Evolutionary conservation across 2,113 vertebrate genomes (phyloP).

Genomic region (Eulacestoma nigropectus): DNA sequence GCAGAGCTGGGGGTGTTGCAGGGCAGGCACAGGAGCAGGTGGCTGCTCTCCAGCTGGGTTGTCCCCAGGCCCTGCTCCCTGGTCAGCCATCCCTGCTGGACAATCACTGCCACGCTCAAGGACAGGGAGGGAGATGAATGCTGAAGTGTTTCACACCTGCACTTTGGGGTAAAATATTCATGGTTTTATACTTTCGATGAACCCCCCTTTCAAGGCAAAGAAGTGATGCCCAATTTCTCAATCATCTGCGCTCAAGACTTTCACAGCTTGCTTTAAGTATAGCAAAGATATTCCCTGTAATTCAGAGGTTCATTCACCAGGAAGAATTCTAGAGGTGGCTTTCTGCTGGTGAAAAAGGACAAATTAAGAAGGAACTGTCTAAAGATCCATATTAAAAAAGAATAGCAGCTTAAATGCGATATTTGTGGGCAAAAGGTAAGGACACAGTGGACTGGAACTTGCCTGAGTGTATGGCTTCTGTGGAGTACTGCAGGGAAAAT

Average conservation of each 20-base stretch:
- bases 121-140: not conserved
- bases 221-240: not conserved
- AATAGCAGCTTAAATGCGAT: not conserved
- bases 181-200: not conserved
- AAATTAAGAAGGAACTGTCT: not conserved
- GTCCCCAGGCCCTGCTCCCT: not conserved
- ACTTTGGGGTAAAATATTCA: not conserved
- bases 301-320: not conserved
- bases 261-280: not conserved
- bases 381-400: not conserved
- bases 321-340: not conserved
- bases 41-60: not conserved
- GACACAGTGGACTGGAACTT: not conserved
- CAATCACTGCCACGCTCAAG: not conserved
- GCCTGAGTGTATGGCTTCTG: not conserved
- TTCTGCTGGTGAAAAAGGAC: not conserved
- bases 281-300: not conserved
- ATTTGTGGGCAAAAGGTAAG: not conserved
- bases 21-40: not conserved
- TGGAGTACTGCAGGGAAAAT: not conserved
- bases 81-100: not conserved
- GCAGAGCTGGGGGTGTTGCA: not conserved
- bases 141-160: not conserved
- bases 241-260: rapidly evolving
- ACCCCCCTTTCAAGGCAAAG: not conserved